Conservation (phyloP, 2,797 vertebrate species). For the Tinamus major region DNA sequence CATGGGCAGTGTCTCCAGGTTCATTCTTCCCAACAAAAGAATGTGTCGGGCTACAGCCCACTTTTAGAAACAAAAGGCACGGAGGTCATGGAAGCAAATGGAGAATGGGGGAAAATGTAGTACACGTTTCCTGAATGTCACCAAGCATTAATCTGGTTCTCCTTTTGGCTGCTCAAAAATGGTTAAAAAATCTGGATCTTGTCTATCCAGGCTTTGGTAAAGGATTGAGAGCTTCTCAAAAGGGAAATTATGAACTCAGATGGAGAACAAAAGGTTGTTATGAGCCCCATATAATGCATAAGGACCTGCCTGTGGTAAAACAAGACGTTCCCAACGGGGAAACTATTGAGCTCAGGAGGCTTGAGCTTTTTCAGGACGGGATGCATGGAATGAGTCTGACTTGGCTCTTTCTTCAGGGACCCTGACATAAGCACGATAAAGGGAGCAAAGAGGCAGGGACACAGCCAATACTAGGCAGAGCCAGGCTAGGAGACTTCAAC, state of each 20-base stretch:
- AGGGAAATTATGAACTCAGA: neutral
- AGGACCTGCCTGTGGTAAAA: neutral
- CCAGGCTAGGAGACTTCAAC: neutral
- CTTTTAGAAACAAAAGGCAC: neutral
- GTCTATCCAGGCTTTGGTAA: rapidly evolving
- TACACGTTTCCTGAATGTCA: neutral
- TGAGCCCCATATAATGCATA: neutral
- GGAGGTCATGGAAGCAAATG: neutral
- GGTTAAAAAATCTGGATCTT: neutral
- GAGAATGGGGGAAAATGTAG: neutral
- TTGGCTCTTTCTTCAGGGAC: neutral
- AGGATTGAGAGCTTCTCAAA: neutral
- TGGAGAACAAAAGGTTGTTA: neutral
- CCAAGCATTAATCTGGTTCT: neutral
- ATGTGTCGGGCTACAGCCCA: too few relatives aligned
- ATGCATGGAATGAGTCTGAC: neutral
- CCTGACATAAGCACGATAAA: too few relatives aligned
- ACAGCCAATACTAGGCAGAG: too few relatives aligned
- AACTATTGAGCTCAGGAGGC: rapidly evolving
- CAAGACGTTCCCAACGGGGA: neutral
- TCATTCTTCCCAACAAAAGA: neutral
- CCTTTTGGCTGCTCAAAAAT: neutral
- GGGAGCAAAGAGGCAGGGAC: neutral
- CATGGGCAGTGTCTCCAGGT: neutral
- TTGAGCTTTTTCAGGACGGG: neutral